Conservation (phyloP, 2,888 invertebrate species). For the Girardia tigrina region DNA sequence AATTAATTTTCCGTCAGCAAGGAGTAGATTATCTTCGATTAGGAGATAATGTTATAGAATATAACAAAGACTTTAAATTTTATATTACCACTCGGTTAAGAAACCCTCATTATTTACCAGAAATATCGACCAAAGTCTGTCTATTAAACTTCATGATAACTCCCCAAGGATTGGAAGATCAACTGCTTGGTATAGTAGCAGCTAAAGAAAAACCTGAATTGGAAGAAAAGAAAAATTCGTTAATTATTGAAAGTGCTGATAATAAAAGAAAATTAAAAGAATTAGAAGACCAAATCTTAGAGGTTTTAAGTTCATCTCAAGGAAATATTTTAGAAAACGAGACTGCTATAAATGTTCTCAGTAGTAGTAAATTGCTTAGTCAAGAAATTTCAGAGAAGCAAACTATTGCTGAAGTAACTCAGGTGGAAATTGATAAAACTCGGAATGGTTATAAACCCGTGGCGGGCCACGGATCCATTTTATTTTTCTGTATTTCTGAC, state of each 20-base stretch:
- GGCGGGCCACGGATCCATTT: slow-evolving; percentile 57
- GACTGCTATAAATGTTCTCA: slow-evolving; percentile 75
- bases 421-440: slow-evolving; percentile 70
- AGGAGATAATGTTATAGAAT: slow-evolving; percentile 71
- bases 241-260: slow-evolving; percentile 75
- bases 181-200: slow-evolving; percentile 72
- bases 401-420: slow-evolving; percentile 65
- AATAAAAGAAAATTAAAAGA: slow-evolving; percentile 79
- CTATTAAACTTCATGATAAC: slow-evolving; percentile 87
- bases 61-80: slow-evolving; percentile 64
- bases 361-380: slow-evolving; percentile 61
- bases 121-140: slow-evolving; percentile 74
- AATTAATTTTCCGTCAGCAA: slow-evolving; percentile 64
- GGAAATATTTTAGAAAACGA: slow-evolving; percentile 72
- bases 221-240: slow-evolving; percentile 78
- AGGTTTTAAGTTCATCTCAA: slow-evolving; percentile 67
- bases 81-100: slow-evolving; percentile 76
- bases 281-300: slow-evolving; percentile 79
- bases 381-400: slow-evolving; percentile 80
- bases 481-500: slow-evolving; percentile 84
- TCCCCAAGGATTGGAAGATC: slow-evolving; percentile 78
- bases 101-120: slow-evolving; percentile 81
- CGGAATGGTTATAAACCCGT: slow-evolving; percentile 74
- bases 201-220: slow-evolving; percentile 76
- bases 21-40: slow-evolving; percentile 61